These are phyloP conservation scores for Palaemon carinicauda DNA, from an alignment of 1,140 invertebrate species.

Conservation along the genomic window DNA sequence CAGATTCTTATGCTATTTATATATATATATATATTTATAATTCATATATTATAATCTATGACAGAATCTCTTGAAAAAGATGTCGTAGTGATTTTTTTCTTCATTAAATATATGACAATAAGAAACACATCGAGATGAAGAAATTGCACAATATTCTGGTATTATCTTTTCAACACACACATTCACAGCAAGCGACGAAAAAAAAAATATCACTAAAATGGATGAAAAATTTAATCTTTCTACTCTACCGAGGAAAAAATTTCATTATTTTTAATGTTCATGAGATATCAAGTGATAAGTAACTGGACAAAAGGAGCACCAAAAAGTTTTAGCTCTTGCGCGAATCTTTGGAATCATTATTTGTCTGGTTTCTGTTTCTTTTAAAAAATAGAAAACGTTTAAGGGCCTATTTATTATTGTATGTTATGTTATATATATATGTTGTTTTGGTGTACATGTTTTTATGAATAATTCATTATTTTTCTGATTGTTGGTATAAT, in stretches of 20 bases:
- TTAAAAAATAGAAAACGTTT: too few relatives aligned
- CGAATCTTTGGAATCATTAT: not conserved
- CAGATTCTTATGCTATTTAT: too few relatives aligned
- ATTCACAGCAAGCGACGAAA: constrained; percentile 47
- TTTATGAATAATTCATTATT: too few relatives aligned
- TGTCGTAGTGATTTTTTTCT: not conserved
- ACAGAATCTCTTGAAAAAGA: constrained; percentile 43
- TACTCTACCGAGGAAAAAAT: constrained; percentile 47
- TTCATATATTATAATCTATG: constrained; percentile 40
- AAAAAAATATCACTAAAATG: constrained; percentile 36
- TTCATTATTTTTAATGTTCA: constrained; percentile 1
- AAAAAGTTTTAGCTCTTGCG: constrained; percentile 19
- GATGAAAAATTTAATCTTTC: constrained; percentile 32
- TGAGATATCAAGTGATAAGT: constrained; percentile 33
- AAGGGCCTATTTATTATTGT: too few relatives aligned
- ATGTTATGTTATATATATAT: too few relatives aligned
- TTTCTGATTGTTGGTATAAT: not conserved
- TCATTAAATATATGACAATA: constrained; percentile 24
- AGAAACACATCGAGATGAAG: constrained; percentile 51
- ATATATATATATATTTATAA: constrained; percentile 4
- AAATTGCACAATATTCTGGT: constrained; percentile 48
- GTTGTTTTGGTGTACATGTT: too few relatives aligned
- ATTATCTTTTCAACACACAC: constrained; percentile 11
- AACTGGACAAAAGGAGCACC: constrained; percentile 53
- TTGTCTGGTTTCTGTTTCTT: not conserved